Base-by-base conservation (phyloP, 2,113 vertebrate species). In the Xenus cinereus region DNA sequence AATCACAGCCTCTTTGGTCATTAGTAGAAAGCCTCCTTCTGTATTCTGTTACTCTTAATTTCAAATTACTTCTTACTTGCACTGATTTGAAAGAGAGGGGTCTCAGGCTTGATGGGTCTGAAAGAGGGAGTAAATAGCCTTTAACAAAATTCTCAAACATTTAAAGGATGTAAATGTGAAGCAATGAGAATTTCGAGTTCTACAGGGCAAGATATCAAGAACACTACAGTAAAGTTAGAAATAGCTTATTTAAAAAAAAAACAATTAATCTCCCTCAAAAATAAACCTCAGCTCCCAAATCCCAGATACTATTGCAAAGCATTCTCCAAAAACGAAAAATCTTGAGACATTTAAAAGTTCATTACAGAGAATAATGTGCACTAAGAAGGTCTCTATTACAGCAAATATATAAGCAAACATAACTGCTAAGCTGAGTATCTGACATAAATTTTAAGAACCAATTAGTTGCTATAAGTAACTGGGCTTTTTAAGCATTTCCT, bases 61-160 rank as follows among this genome's bases (percentile, higher is more conserved):
- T 73, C 33, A 90, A 35, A 84, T 84, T 67, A 32, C 8, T 74
- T 46, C 21, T 69, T 62, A 32, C 6, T 85, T 64, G 6, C 21
- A 57, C 12, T 90, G 18, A 14, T 93, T 23, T 95, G 23, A 53
- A 32, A 51, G 12, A 79, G 19, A 4, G 4, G 3, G 4, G 8
- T 35, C 13, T 64, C 10, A 77, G 63, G 12, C 14, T 51, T 76
- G 48, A 22, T 0, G 0, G 20, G 3, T 48, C 54, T 57, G n/a
- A 86, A 86, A 53, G 12, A 63, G 5, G 12, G 16, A 89, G 23
- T 9, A 66, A 79, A 86, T 21, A 46, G 10, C 13, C 32, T 95
- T 89, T 19, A 73, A 60, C 11, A 73, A 73, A 54, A 56, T 48
- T 66, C 20, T 83, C 20, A 10, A 59, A 8, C 21, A 56, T 0